Evolutionary conservation across 2,888 invertebrate species (phyloP), one percentile per base, ranked within the genome.

Genomic region (Lepidocyrtinus sp.): DNA sequence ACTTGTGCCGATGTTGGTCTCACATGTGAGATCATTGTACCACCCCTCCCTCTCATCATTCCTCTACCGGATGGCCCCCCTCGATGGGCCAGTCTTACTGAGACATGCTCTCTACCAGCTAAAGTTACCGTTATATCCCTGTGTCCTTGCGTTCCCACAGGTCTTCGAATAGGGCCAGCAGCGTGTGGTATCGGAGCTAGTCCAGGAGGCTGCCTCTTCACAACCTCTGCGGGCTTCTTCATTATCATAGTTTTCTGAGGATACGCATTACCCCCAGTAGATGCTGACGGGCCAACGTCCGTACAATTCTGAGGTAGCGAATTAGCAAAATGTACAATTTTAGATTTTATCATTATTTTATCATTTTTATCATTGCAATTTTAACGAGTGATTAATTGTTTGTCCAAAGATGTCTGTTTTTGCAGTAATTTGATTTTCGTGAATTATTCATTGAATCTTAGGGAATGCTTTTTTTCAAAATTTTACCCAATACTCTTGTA

Each of bases 191-290:
- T 59, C 26, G 69, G 73, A 21, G 71, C 65, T 9, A 75, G 63
- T 36, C 71, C 70, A 15, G 81, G 75, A 27, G 78, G 78, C 19
- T 65, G 17, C 67, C 77, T 50, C 46, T 71, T 74, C 21, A 72
- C 36, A 5, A 12, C 73, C 21, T 62, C 70, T 63, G 63, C 64
- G n/a, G 46, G 17, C 71, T 69, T 64, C 50, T 70, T 70, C 21
- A 75, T 65, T 22, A 77, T 12, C 27, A 61, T 71, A 1, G 0
- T 50, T 19, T 73, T 72, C 17, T 72, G 73, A 46, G 63, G 15
- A 24, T 26, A 27, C 36, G 12, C 24, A 63, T 62, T 2, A 15
- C n/a, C 19, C 27, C 61, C 0, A 17, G 61, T 26, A 1, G 22
- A 17, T 19, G 61, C 12, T 3, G 62, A 17, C 2, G 25, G 12